Evolutionary conservation across 2,113 vertebrate species (phyloP).

Genomic region (Electrona antarctica): DNA sequence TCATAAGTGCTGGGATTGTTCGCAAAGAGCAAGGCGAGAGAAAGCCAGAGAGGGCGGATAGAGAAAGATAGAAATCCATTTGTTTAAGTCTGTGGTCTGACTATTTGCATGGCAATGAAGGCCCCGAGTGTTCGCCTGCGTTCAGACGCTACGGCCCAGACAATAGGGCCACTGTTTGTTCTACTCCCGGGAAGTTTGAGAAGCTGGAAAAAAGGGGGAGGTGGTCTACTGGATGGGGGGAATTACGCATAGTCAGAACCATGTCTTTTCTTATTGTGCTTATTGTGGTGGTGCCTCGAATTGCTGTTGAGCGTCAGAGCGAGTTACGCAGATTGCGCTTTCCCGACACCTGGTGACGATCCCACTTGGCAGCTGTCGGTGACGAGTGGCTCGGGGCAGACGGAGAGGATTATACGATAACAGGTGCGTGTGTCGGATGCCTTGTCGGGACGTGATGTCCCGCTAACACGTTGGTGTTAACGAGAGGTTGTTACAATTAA

Average conservation of each 20-base stretch:
- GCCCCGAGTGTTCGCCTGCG: slow-evolving; percentile 78
- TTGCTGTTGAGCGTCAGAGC: slow-evolving; percentile 57
- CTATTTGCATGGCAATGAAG: slow-evolving; percentile 87
- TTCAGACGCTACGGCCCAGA: slow-evolving; percentile 79
- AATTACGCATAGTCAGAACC: slow-evolving; percentile 63
- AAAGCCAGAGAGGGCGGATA: slow-evolving; percentile 25
- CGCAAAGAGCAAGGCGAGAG: slow-evolving; percentile 27
- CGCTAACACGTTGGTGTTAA: slow-evolving; percentile 18
- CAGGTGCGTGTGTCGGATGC: slow-evolving; percentile 63
- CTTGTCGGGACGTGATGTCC: neutral
- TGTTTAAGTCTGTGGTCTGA: slow-evolving; percentile 72
- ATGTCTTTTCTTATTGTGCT: slow-evolving; percentile 37
- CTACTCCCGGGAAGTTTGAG: slow-evolving; percentile 75
- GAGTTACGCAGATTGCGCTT: slow-evolving; percentile 65
- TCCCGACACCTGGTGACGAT: slow-evolving; percentile 42
- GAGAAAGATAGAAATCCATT: slow-evolving; percentile 77
- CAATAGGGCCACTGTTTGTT: slow-evolving; percentile 92
- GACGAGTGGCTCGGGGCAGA: slow-evolving; percentile 46
- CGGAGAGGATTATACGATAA: slow-evolving; percentile 36
- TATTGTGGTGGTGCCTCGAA: slow-evolving; percentile 48
- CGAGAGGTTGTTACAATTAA: neutral
- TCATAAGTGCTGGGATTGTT: slow-evolving; percentile 80
- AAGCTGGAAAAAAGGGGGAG: slow-evolving; percentile 66
- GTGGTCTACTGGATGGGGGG: slow-evolving; percentile 60
- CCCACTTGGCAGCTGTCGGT: slow-evolving; percentile 30